Evolutionary conservation across 1,140 invertebrate genomes (phyloP).

Genomic region (Platyscapa corneri): DNA sequence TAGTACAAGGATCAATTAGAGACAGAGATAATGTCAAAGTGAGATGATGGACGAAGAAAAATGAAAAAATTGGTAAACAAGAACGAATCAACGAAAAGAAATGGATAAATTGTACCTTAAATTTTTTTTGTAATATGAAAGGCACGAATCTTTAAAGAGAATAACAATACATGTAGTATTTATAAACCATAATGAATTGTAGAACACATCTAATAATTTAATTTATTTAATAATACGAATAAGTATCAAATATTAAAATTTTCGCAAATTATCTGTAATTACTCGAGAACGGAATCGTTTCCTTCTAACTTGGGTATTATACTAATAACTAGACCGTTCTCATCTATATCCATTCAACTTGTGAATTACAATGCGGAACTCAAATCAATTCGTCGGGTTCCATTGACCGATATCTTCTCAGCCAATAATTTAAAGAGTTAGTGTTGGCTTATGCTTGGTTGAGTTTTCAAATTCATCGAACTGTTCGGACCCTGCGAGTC

Average conservation of each 20-base stretch:
- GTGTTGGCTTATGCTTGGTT: neutral
- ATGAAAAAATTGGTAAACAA: no score
- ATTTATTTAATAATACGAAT: neutral
- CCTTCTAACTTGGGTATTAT: neutral
- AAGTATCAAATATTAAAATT: neutral
- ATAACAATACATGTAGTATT: neutral
- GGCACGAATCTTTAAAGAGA: no score
- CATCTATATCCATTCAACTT: neutral
- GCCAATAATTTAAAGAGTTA: constrained; percentile 45
- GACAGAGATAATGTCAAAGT: no score
- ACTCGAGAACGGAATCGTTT: neutral
- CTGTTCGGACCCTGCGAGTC: neutral
- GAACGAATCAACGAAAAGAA: no score
- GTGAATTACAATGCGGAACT: constrained; percentile 51
- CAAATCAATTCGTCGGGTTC: constrained; percentile 48
- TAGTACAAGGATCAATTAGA: no score
- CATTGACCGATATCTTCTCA: constrained; percentile 39
- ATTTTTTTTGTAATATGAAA: no score
- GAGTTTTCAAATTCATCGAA: constrained; percentile 12
- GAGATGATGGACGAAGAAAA: no score
- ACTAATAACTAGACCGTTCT: constrained; percentile 4
- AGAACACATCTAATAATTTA: neutral
- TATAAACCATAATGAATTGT: no score
- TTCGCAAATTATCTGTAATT: neutral
- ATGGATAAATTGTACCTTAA: no score